Percentiles rank a stretch among this genome's conserved stretches.
These are phyloP conservation scores for Tapirus terrestris DNA, from an alignment of 2,113 vertebrate genomes.

Conservation along the genomic window DNA sequence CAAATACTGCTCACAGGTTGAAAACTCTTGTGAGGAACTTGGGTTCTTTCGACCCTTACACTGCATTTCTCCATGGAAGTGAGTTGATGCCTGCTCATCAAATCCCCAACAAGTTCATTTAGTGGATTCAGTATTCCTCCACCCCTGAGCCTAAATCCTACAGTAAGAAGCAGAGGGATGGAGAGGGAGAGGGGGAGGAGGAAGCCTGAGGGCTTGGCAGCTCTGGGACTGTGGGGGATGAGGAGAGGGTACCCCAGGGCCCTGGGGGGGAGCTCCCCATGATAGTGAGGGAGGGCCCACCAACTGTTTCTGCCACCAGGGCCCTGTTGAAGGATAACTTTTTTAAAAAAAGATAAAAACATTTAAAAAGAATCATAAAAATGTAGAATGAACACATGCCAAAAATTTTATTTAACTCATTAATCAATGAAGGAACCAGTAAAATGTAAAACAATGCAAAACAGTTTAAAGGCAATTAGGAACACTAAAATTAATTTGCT, in stretches of 20 bases:
- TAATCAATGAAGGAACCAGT: neutral
- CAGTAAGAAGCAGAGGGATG: neutral
- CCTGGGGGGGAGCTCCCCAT: no score
- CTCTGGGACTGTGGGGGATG: neutral
- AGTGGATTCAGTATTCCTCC: neutral
- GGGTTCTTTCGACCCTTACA: rapidly evolving
- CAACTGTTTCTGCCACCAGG: neutral
- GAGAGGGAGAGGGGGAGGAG: neutral
- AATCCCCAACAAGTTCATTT: neutral
- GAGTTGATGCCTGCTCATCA: neutral
- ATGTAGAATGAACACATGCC: neutral
- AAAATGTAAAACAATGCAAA: neutral
- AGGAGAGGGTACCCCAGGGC: no score
- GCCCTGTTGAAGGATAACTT: neutral
- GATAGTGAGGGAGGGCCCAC: neutral
- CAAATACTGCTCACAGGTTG: neutral
- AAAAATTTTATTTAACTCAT: neutral
- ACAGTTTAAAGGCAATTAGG: neutral
- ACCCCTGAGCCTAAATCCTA: neutral
- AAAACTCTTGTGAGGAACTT: neutral
- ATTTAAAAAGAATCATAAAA: neutral
- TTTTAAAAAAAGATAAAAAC: neutral
- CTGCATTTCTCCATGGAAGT: neutral
- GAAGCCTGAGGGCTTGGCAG: neutral
- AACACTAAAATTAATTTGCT: neutral